Evolutionary conservation across 1,140 invertebrate species (phyloP).

Genomic region (Heterodera schachtii): DNA sequence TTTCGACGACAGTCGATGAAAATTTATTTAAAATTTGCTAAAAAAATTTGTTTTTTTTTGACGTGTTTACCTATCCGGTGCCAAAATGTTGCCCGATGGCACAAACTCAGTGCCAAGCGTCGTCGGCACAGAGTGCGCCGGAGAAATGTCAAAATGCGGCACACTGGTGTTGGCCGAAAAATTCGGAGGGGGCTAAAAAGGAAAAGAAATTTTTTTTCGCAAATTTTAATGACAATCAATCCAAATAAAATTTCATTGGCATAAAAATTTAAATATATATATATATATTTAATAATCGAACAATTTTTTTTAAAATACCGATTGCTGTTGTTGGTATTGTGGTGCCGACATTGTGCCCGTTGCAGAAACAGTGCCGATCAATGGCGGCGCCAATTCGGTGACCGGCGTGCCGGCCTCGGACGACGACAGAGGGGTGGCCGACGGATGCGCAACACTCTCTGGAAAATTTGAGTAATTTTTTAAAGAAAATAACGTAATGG

Average conservation of each 20-base stretch:
- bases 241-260: too few species aligned
- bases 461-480: not conserved
- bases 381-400: not conserved
- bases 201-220: not conserved
- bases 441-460: not conserved
- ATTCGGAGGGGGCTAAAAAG: not conserved
- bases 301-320: not conserved
- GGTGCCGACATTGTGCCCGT: not conserved
- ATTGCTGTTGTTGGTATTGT: not conserved
- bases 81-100: not conserved
- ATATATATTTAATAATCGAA: too few species aligned
- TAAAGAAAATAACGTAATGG: not conserved
- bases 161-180: not conserved
- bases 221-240: too few species aligned
- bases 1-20: too few species aligned
- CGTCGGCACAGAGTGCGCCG: not conserved
- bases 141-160: slow-evolving; percentile 12
- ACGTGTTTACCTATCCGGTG: not conserved
- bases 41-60: too few species aligned
- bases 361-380: not conserved
- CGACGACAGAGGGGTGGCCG: not conserved
- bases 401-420: not conserved
- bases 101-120: slow-evolving; percentile 12
- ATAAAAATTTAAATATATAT: too few species aligned
- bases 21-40: too few species aligned